Conservation (phyloP, 2,797 vertebrate species). For the Botia kubotai region DNA sequence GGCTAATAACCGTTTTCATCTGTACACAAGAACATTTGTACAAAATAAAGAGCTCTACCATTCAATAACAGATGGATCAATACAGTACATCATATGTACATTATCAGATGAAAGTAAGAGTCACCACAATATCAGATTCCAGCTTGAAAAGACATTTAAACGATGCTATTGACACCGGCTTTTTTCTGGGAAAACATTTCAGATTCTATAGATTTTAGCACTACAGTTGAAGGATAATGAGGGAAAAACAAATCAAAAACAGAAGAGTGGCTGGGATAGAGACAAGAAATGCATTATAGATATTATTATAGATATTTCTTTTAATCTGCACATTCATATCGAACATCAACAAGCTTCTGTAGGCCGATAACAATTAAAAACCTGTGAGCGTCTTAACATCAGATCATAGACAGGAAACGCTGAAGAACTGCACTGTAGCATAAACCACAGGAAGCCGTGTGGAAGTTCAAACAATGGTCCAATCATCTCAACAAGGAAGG, state of each 20-base stretch:
- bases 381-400: conserved; percentile 65
- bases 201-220: not conserved
- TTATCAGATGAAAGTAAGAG: conserved; percentile 82
- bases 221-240: conserved; percentile 14
- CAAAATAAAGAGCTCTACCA: conserved; percentile 93
- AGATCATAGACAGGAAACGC: conserved; percentile 61
- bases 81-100: conserved; percentile 98
- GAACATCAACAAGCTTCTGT: conserved; percentile 74
- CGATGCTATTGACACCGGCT: not conserved
- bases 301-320: too few species aligned
- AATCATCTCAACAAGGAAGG: conserved; percentile 33
- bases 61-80: conserved; percentile 86
- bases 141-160: conserved; percentile 26
- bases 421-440: conserved; percentile 63
- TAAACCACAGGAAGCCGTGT: conserved; percentile 74
- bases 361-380: conserved; percentile 65
- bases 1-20: conserved; percentile 88
- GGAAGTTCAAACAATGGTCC: conserved; percentile 87
- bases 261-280: conserved; percentile 45
- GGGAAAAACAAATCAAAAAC: conserved; percentile 19
- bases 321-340: conserved; percentile 85
- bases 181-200: not conserved
- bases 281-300: conserved; percentile 75
- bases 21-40: conserved; percentile 95
- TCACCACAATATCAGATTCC: conserved; percentile 72